phyloP scores from a whole-genome alignment of 2,888 invertebrate species.

The Dorcus hopei region DNA sequence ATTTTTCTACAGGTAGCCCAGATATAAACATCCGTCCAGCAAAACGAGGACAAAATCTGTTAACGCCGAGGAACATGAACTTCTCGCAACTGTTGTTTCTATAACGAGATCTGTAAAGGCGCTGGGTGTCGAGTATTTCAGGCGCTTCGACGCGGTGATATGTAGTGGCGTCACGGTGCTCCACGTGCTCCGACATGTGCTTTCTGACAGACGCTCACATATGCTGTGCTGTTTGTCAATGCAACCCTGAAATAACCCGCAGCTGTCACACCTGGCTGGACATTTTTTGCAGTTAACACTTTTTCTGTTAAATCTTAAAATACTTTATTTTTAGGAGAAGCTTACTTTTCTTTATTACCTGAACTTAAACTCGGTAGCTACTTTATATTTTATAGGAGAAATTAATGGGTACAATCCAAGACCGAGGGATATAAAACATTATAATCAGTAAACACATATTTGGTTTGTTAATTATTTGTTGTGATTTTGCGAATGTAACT shows the following conservation, averaged over 20 bases:
- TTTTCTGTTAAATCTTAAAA: constrained; percentile 28
- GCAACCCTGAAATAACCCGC: constrained; percentile 46
- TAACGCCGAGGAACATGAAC: constrained; percentile 1
- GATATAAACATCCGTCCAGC: too few relatives aligned
- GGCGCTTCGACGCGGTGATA: constrained; percentile 40
- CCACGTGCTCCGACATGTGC: constrained; percentile 50
- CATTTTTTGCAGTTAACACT: constrained; percentile 45
- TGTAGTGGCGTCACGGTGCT: constrained; percentile 57
- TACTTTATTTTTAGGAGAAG: constrained; percentile 9
- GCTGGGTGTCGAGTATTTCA: constrained; percentile 30
- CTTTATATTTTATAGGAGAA: too few relatives aligned
- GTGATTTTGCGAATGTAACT: too few relatives aligned
- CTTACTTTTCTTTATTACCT: background rate
- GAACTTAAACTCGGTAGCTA: too few relatives aligned
- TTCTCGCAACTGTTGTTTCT: constrained; percentile 18
- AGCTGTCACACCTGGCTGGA: constrained; percentile 50
- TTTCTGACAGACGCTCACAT: constrained; percentile 57
- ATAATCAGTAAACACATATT: too few relatives aligned
- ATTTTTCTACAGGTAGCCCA: too few relatives aligned
- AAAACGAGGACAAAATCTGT: background rate
- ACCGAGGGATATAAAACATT: too few relatives aligned
- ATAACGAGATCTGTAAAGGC: constrained; percentile 15
- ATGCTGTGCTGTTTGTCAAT: constrained; percentile 42
- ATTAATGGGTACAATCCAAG: too few relatives aligned
- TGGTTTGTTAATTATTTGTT: too few relatives aligned